phyloP scores from a whole-genome alignment of 2,888 invertebrate genomes.

The Julus scandinavius region DNA sequence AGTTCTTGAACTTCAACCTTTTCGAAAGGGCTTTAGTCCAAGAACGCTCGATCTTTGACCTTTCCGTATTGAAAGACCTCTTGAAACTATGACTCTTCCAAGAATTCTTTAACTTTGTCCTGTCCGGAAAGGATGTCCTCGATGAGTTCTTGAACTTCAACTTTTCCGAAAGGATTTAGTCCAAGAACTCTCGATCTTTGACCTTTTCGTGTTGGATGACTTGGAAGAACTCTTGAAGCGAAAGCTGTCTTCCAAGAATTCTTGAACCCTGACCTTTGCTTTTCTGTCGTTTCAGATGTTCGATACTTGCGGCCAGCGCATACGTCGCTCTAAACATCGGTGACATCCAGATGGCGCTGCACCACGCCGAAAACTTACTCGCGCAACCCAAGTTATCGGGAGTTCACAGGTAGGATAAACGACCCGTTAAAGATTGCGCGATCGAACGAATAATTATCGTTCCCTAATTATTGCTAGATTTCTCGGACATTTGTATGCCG shows the following conservation, averaged over 20 bases:
- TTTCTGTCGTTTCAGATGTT: conserved; percentile 65
- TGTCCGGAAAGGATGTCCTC: too few species aligned
- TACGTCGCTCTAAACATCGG: conserved; percentile 87
- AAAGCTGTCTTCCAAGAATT: background rate
- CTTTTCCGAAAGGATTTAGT: too few species aligned
- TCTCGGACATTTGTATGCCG: conserved; percentile 88
- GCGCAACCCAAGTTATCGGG: conserved; percentile 78
- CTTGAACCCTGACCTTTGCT: background rate
- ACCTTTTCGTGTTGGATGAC: background rate
- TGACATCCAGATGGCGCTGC: conserved; percentile 82
- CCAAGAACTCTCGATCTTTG: too few species aligned
- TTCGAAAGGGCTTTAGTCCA: too few species aligned
- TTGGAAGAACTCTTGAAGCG: background rate
- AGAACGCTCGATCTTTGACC: too few species aligned
- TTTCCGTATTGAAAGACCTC: too few species aligned
- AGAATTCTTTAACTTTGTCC: too few species aligned
- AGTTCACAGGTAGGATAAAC: conserved; percentile 72
- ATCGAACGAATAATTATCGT: conserved; percentile 48
- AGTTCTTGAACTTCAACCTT: too few species aligned
- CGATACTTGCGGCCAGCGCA: conserved; percentile 80
- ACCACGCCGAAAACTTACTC: conserved; percentile 80
- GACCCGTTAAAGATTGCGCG: background rate
- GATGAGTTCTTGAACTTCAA: too few species aligned
- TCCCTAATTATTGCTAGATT: conserved; percentile 69
- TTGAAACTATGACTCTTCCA: too few species aligned